A percentile compares a stretch with the other conserved stretches of the same genome.
Conservation (phyloP, 2,797 vertebrate genomes). For the Adelosebastes latens region DNA sequence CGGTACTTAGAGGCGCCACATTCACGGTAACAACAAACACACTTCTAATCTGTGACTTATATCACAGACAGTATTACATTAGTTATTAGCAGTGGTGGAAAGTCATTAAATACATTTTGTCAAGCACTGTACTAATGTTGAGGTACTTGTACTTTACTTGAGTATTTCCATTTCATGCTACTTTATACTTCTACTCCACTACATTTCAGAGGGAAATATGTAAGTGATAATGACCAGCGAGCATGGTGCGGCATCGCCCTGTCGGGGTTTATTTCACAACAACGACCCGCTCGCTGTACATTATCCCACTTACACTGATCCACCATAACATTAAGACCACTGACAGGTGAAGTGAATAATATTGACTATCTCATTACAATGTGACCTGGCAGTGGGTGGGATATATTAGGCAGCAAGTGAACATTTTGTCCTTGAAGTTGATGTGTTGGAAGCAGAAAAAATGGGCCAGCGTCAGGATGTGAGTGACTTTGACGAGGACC, state of each 20-base stretch:
- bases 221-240: background rate
- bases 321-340: no score
- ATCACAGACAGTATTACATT: background rate
- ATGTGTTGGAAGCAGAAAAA: no score
- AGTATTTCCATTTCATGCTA: background rate
- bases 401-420: no score
- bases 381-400: rapidly evolving
- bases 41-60: background rate
- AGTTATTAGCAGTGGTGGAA: background rate
- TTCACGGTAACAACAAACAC: constrained; percentile 21
- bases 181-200: background rate
- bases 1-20: constrained; percentile 45
- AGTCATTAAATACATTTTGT: background rate
- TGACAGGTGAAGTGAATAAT: no score
- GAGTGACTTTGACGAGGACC: no score
- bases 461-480: no score
- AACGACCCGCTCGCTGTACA: no score
- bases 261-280: no score
- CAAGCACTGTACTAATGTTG: background rate
- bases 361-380: no score
- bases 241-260: no score
- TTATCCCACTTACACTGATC: no score
- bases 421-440: no score
- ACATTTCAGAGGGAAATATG: background rate
- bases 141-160: background rate